phyloP scores from a whole-genome alignment of 2,888 invertebrate species.

The Nomada ferruginata region DNA sequence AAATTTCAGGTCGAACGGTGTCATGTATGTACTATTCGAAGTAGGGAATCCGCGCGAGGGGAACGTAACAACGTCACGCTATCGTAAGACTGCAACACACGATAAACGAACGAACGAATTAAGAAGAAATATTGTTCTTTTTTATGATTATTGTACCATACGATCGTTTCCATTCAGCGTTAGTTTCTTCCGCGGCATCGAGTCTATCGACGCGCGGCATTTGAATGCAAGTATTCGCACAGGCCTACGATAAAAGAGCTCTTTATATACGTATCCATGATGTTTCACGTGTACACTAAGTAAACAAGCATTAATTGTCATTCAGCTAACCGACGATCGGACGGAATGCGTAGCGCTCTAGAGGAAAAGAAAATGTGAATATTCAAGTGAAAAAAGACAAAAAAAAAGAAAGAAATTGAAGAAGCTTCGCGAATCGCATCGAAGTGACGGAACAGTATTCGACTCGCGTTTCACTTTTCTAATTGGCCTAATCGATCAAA shows the following conservation, averaged over 20 bases:
- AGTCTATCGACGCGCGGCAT: constrained; percentile 34
- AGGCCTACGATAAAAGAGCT: constrained; percentile 63
- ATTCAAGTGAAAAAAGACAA: not conserved
- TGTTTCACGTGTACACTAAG: constrained; percentile 59
- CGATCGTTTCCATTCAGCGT: constrained; percentile 26
- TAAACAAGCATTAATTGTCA: constrained; percentile 39
- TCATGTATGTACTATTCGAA: constrained; percentile 7
- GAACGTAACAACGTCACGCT: constrained; percentile 6
- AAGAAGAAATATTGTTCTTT: constrained; percentile 41
- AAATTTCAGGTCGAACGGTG: constrained; percentile 13
- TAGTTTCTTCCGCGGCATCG: constrained; percentile 40
- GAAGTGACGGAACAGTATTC: constrained; percentile 23
- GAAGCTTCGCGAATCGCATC: constrained; percentile 22
- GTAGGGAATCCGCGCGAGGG: constrained; percentile 7
- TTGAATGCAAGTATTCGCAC: constrained; percentile 61
- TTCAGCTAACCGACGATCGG: constrained; percentile 50
- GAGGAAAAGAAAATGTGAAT: constrained; percentile 23
- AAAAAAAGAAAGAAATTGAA: not conserved
- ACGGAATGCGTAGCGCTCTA: constrained; percentile 51
- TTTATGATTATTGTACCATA: constrained; percentile 37
- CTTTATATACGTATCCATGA: constrained; percentile 63
- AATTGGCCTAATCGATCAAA: constrained; percentile 54
- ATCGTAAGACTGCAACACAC: constrained; percentile 32
- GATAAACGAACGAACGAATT: constrained; percentile 28
- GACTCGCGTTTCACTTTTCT: constrained; percentile 29